phyloP scores from a whole-genome alignment of 2,888 invertebrate species.

The Luperina testacea region DNA sequence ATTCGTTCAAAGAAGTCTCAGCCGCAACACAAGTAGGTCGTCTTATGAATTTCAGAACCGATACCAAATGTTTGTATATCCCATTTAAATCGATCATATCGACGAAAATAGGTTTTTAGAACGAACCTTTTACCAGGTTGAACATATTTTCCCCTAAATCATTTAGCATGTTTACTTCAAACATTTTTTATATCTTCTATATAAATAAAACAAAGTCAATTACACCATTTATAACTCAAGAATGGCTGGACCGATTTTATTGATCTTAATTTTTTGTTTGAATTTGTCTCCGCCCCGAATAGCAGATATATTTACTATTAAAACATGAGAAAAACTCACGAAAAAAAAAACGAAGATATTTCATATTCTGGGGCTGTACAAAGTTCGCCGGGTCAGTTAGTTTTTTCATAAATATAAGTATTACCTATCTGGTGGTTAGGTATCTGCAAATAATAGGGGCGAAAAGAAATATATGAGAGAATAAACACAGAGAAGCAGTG shows the following conservation, averaged over 20 bases:
- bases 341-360: no score
- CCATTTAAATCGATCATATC: slow-evolving; percentile 26
- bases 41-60: slow-evolving; percentile 32
- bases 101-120: slow-evolving; percentile 11
- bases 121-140: slow-evolving; percentile 6
- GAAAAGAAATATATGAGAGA: slow-evolving; percentile 44
- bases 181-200: slow-evolving; percentile 3
- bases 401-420: slow-evolving; percentile 15
- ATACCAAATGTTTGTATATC: slow-evolving; percentile 27
- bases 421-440: background rate
- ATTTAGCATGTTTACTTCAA: slow-evolving; percentile 7
- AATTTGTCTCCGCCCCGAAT: no score
- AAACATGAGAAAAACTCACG: no score
- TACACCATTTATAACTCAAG: no score
- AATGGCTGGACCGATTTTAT: no score
- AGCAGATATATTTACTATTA: no score
- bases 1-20: slow-evolving; percentile 11
- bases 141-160: background rate
- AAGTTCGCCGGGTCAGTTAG: no score
- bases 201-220: no score
- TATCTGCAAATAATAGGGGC: slow-evolving; percentile 40
- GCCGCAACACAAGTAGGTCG: slow-evolving; percentile 24
- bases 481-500: slow-evolving; percentile 46
- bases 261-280: no score
- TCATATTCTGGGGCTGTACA: no score